Evolutionary conservation across 2,113 vertebrate species (phyloP).

Genomic region (Oncorhynchus kisutch): DNA sequence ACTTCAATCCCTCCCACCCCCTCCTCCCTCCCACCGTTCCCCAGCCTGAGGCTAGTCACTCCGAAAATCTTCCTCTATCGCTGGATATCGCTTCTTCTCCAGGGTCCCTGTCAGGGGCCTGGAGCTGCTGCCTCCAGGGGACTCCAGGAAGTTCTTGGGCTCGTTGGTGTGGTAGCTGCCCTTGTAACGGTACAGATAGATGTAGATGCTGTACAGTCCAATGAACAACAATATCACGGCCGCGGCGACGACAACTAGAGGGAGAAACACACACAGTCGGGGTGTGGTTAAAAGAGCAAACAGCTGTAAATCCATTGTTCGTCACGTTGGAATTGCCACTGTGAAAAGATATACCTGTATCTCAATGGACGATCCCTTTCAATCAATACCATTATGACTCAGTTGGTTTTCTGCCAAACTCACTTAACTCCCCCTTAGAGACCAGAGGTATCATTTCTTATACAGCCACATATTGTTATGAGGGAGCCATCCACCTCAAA

Average conservation of each 20-base stretch:
- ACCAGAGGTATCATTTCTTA: constrained; percentile 5
- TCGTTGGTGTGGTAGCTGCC: constrained; percentile 96
- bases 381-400: background rate
- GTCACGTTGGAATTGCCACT: background rate
- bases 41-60: constrained; percentile 67
- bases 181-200: constrained; percentile 94
- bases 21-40: constrained; percentile 36
- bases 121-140: constrained; percentile 68
- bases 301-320: background rate
- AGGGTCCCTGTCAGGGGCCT: constrained; percentile 74
- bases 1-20: constrained; percentile 33
- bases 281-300: background rate
- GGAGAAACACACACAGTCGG: constrained; percentile 34
- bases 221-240: constrained; percentile 83
- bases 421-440: background rate
- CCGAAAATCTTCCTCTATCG: constrained; percentile 85
- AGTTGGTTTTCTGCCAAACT: background rate
- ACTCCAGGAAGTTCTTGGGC: constrained; percentile 85
- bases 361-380: background rate
- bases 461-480: constrained; percentile 17
- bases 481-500: constrained; percentile 4
- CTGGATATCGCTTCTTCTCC: constrained; percentile 70
- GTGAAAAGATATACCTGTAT: background rate
- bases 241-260: constrained; percentile 82
- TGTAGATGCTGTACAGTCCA: constrained; percentile 84